Base-by-base conservation (phyloP, 2,113 vertebrate species). In the Pachyramphus minor region DNA sequence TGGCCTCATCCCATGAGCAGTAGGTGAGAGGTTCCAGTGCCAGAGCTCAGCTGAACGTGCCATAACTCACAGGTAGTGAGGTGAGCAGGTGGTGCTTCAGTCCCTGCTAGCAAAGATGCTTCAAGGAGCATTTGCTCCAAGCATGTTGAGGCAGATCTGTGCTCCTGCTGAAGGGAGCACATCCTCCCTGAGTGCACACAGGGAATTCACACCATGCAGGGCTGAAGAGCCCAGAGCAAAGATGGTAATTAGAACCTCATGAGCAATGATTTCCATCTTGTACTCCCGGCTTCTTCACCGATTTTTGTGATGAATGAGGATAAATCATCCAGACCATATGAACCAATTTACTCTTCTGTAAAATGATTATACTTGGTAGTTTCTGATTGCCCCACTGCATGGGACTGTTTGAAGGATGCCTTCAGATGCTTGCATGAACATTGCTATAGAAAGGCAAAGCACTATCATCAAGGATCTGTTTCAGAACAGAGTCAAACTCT, bases 381-480 rank as follows among this genome's bases (percentile, higher is more conserved):
- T 95, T 91, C 60, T 88, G 53, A 60, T 41, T 71, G 73, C 56
- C n/a, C 59, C 7, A 8, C 50, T 92, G 59, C 3, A 1, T 39
- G n/a, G 83, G 71, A 56, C 60, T 59, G 19, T 89, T 87, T 83
- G 79, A 84, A 76, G 64, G 58, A 77, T 73, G 60, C 41, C 50
- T 87, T 72, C 35, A 86, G 85, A 81, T 33, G 64, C 62, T 69
- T 59, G 31, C n/a, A 42, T 84, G 86, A 89, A 53, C 56, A 19
- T 56, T 87, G 75, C 39, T 86, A 31, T 68, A 39, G 71, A 84
- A 91, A 45, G 55, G 60, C 76, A 92, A 87, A 87, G 41, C 16
- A 14, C 58, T 87, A 33, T 68, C 27, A 49, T 64, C 41, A 75
- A 85, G 39, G 5, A 4, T 53, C 47, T 53, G 18, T 50, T 96